phyloP scores from a whole-genome alignment of 2,797 vertebrate species.

The Aeoliscus strigatus region DNA sequence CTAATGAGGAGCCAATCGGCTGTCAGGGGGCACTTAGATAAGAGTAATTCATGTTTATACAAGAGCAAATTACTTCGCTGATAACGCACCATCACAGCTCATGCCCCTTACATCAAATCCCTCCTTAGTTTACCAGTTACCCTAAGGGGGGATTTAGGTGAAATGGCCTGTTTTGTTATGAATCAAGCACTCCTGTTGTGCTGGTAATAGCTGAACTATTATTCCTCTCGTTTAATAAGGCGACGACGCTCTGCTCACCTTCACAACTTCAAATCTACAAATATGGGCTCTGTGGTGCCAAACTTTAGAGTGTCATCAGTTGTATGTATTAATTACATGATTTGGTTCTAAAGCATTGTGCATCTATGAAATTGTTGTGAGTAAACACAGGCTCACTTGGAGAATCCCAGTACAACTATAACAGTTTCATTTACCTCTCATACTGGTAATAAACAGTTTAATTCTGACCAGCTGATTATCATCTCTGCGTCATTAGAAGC shows the following conservation, averaged over 20 bases:
- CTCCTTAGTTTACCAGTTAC: slow-evolving; percentile 60
- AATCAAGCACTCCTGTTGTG: slow-evolving; percentile 60
- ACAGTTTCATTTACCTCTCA: too few species aligned
- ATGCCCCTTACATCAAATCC: slow-evolving; percentile 62
- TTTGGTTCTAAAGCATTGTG: background rate
- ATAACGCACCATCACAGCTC: slow-evolving; percentile 64
- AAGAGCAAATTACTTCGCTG: slow-evolving; percentile 71
- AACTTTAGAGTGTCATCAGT: too few species aligned
- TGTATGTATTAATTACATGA: too few species aligned
- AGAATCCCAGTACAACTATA: too few species aligned
- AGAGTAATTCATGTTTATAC: slow-evolving; percentile 73
- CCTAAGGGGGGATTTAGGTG: slow-evolving; percentile 64
- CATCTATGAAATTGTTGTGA: background rate
- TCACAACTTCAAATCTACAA: slow-evolving; percentile 6
- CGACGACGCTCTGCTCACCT: slow-evolving; percentile 23
- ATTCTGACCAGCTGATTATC: too few species aligned
- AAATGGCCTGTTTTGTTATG: slow-evolving; percentile 73
- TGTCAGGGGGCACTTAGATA: slow-evolving; percentile 69
- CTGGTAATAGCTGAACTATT: slow-evolving; percentile 59
- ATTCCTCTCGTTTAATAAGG: slow-evolving; percentile 50
- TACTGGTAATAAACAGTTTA: background rate
- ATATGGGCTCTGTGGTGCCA: background rate
- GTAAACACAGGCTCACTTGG: background rate
- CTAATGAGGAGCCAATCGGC: slow-evolving; percentile 72
- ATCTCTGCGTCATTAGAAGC: background rate